A percentile compares a stretch with the other conserved stretches of the same genome.
These are phyloP conservation scores for Drosophila pseudoobscura DNA, from an alignment of 1,140 invertebrate genomes.

Conservation along the genomic window DNA sequence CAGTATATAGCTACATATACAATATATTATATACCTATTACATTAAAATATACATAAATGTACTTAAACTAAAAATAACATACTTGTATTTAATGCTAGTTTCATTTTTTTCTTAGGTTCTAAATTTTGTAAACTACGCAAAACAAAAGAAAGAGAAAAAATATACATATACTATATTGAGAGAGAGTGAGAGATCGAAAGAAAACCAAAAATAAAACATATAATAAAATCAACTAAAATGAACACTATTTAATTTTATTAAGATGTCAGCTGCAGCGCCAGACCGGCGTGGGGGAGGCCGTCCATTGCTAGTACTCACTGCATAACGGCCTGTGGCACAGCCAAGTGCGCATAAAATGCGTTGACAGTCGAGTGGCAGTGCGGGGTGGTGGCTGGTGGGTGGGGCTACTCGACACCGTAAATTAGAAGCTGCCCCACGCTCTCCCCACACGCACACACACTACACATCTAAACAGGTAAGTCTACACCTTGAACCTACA, in stretches of 20 bases:
- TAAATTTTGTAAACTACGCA: conserved; percentile 44
- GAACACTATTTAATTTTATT: conserved; percentile 35
- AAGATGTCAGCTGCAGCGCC: conserved; percentile 24
- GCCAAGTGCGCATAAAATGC: conserved; percentile 77
- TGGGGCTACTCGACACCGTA: background rate
- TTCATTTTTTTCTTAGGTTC: conserved; percentile 25
- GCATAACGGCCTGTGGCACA: conserved; percentile 17
- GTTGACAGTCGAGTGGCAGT: conserved; percentile 26
- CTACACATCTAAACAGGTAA: background rate
- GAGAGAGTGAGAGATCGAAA: conserved; percentile 22
- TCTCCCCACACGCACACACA: conserved; percentile 6
- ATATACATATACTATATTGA: background rate
- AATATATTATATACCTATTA: conserved; percentile 25
- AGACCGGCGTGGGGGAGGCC: background rate
- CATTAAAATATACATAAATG: conserved; percentile 12
- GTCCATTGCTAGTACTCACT: conserved; percentile 3
- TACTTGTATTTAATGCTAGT: conserved; percentile 10
- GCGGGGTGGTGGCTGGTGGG: conserved; percentile 1
- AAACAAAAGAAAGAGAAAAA: conserved; percentile 24
- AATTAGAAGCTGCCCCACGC: conserved; percentile 35
- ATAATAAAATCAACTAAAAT: no score
- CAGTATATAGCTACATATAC: conserved; percentile 28
- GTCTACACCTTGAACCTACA: background rate
- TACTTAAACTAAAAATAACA: conserved; percentile 14
- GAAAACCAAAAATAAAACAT: conserved; percentile 5